Conservation (phyloP, 2,888 invertebrate species). For the Barypeithes pellucidus region DNA sequence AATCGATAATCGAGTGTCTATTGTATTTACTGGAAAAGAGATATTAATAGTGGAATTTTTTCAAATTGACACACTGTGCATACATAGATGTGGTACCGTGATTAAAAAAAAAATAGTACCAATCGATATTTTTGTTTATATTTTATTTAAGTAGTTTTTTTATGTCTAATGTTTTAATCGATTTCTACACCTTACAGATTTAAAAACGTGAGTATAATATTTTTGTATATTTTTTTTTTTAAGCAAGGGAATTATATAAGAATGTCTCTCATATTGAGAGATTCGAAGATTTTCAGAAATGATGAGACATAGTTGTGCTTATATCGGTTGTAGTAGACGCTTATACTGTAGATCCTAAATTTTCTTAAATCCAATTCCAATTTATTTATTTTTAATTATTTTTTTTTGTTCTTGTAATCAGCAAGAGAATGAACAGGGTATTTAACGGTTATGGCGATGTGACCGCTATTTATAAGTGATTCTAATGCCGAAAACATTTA, state of each 20-base stretch:
- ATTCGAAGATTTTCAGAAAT: constrained; percentile 6
- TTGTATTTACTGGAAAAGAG: no score
- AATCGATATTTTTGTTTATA: not conserved
- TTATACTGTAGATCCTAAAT: not conserved
- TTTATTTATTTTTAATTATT: no score
- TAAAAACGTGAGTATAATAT: not conserved
- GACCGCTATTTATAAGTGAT: no score
- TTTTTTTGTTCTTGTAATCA: no score
- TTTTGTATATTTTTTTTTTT: not conserved
- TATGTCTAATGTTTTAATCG: not conserved
- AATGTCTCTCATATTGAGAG: constrained; percentile 15
- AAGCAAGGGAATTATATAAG: not conserved
- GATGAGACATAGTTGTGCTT: not conserved
- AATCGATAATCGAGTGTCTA: no score
- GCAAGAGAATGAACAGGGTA: no score
- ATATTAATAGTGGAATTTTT: no score
- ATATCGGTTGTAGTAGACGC: not conserved
- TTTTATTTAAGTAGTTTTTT: not conserved
- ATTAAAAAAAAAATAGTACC: no score
- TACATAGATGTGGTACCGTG: no score
- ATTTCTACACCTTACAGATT: not conserved
- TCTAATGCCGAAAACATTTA: no score
- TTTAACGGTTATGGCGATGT: no score
- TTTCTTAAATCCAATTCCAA: not conserved
- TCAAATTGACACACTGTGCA: no score